Evolutionary conservation across 2,888 invertebrate species (phyloP).

Genomic region (Pterostichus madidus): DNA sequence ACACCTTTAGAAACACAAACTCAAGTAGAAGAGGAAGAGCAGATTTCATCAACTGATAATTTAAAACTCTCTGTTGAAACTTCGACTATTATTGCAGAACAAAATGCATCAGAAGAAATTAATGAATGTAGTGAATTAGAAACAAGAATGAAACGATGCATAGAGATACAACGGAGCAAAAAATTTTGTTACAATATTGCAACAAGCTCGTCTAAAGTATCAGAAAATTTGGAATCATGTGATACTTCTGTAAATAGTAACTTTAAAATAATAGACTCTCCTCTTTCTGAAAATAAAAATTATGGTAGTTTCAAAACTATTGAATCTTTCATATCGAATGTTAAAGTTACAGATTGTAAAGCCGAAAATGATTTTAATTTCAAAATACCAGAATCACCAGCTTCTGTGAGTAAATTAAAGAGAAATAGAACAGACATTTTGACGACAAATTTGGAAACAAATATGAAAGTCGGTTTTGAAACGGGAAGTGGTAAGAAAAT

Average conservation of each 20-base stretch:
- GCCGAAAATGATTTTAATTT: constrained; percentile 68
- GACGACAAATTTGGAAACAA: background rate
- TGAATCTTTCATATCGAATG: background rate
- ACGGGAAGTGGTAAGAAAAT: constrained; percentile 75
- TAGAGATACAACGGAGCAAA: constrained; percentile 68
- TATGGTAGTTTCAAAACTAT: background rate
- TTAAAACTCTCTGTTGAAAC: no score
- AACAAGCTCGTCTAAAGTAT: constrained; percentile 60
- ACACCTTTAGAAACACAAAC: background rate
- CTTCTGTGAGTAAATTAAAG: constrained; percentile 59
- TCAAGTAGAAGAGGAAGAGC: constrained; percentile 1
- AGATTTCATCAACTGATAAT: background rate
- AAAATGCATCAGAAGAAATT: background rate
- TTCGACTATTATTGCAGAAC: background rate
- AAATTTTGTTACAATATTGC: constrained; percentile 60
- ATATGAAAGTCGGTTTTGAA: constrained; percentile 72
- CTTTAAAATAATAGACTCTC: background rate
- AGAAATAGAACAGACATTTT: constrained; percentile 24
- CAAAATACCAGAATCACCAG: constrained; percentile 69
- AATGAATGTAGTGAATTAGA: constrained; percentile 64
- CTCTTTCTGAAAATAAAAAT: background rate
- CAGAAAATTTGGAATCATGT: background rate
- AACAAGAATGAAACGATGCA: constrained; percentile 69
- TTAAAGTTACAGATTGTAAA: background rate
- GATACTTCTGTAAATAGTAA: background rate